Evolutionary conservation across 92 coral and sea anemone species (phyloP).

Genomic region (Parazoanthus darwini): DNA sequence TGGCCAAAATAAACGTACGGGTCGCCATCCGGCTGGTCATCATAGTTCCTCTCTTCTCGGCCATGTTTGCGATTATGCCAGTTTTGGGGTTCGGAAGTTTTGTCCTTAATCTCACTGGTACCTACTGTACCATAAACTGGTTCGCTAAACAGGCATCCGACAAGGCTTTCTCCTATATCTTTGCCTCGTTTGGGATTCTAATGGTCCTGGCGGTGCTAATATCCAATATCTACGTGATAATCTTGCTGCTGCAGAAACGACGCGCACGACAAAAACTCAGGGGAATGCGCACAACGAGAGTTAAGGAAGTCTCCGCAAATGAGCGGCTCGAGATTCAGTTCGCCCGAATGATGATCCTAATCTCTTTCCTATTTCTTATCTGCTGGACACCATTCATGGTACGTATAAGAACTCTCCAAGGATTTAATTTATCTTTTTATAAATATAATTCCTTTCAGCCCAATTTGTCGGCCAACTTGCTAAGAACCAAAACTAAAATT

Average conservation of each 20-base stretch:
- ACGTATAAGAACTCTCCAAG: not conserved
- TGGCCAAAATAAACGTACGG: slow-evolving; percentile 41
- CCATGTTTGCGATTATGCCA: slow-evolving; percentile 67
- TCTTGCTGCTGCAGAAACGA: slow-evolving; percentile 26
- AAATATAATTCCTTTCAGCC: not conserved
- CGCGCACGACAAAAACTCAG: slow-evolving; percentile 11
- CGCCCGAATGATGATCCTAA: slow-evolving; percentile 29
- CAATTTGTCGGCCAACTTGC: too few relatives aligned
- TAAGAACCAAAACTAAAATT: too few relatives aligned
- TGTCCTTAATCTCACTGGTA: slow-evolving; percentile 55
- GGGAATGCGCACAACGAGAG: slow-evolving; percentile 21
- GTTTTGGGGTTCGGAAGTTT: slow-evolving; percentile 76
- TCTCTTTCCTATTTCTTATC: slow-evolving; percentile 25
- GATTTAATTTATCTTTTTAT: not conserved
- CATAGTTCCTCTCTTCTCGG: slow-evolving; percentile 44
- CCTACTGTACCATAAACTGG: slow-evolving; percentile 81
- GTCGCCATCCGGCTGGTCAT: slow-evolving; percentile 53
- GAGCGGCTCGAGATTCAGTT: slow-evolving; percentile 36
- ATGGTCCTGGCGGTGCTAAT: slow-evolving; percentile 58
- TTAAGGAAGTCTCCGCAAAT: slow-evolving; percentile 21
- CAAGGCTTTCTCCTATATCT: slow-evolving; percentile 62
- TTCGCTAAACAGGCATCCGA: slow-evolving; percentile 59
- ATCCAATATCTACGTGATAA: slow-evolving; percentile 64
- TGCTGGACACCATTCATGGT: slow-evolving; percentile 44
- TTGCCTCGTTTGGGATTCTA: slow-evolving; percentile 67